These are phyloP conservation scores for Chalcosyrphus nemorum DNA, from an alignment of 2,888 invertebrate species.

Conservation along the genomic window DNA sequence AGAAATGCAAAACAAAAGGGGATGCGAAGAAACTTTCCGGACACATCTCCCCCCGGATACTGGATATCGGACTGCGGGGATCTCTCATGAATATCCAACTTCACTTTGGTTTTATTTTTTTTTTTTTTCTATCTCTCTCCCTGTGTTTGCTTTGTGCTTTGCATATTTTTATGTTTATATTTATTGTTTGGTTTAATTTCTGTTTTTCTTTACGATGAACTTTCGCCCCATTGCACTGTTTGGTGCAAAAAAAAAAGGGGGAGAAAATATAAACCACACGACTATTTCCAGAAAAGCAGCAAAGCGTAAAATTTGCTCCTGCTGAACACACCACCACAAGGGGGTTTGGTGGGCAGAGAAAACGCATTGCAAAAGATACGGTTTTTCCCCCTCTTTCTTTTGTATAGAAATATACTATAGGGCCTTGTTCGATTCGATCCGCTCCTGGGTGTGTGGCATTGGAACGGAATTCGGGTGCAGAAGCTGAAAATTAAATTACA, in stretches of 20 bases:
- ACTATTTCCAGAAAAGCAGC: conserved; percentile 27
- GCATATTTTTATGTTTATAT: neutral
- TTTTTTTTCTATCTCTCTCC: neutral
- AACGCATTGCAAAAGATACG: neutral
- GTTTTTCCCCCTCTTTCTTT: neutral
- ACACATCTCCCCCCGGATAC: neutral
- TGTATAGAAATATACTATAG: conserved; percentile 23
- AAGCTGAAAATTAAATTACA: neutral
- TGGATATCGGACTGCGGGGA: neutral
- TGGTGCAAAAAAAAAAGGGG: conserved; percentile 2
- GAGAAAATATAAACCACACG: conserved; percentile 28
- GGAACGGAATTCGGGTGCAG: neutral
- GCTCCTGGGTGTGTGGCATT: conserved; percentile 8
- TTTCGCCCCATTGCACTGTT: conserved; percentile 64
- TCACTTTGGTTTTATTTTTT: neutral
- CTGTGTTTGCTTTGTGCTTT: neutral
- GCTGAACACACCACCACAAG: neutral
- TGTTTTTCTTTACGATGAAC: conserved; percentile 39
- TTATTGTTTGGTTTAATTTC: conserved; percentile 34
- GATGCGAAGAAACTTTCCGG: neutral
- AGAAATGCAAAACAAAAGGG: neutral
- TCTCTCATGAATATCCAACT: conserved; percentile 22
- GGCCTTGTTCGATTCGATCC: neutral
- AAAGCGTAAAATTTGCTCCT: conserved; percentile 32
- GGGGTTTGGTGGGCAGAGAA: neutral